phyloP scores from a whole-genome alignment of 2,113 vertebrate species.

The Paralichthys olivaceus region DNA sequence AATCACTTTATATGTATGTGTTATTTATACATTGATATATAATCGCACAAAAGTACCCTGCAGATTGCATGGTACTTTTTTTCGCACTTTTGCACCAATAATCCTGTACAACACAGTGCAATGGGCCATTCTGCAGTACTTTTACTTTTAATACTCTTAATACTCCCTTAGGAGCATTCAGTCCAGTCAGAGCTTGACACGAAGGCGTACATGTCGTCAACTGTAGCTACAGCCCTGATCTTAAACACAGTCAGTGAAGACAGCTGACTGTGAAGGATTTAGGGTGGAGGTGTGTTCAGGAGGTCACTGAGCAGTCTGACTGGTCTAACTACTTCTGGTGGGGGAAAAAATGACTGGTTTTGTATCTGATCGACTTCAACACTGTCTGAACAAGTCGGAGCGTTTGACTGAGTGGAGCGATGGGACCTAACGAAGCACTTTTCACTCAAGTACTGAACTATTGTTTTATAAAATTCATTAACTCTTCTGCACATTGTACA shows the following conservation, averaged over 20 bases:
- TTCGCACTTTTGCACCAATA: no score
- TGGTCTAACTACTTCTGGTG: conserved; percentile 16
- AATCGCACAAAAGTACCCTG: no score
- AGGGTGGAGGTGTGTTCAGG: conserved; percentile 14
- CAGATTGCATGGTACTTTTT: no score
- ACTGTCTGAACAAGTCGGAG: conserved; percentile 4
- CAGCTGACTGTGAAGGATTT: not conserved
- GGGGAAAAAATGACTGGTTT: not conserved
- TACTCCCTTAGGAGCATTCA: not conserved
- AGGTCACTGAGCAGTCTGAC: conserved; percentile 5
- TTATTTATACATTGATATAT: no score
- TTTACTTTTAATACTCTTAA: no score
- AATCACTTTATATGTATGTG: no score
- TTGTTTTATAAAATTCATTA: no score
- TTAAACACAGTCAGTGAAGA: not conserved
- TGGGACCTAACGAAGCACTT: not conserved
- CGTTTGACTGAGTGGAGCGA: not conserved
- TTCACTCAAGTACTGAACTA: not conserved
- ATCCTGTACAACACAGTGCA: no score
- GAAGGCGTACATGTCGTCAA: not conserved
- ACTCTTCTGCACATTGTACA: no score
- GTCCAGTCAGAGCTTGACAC: not conserved
- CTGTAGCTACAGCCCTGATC: not conserved
- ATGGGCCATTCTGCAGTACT: no score
- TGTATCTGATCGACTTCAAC: not conserved